A percentile compares a stretch with the other conserved stretches of the same genome.
These are phyloP conservation scores for Phasia obesa DNA, from an alignment of 2,888 invertebrate genomes.

Conservation along the genomic window DNA sequence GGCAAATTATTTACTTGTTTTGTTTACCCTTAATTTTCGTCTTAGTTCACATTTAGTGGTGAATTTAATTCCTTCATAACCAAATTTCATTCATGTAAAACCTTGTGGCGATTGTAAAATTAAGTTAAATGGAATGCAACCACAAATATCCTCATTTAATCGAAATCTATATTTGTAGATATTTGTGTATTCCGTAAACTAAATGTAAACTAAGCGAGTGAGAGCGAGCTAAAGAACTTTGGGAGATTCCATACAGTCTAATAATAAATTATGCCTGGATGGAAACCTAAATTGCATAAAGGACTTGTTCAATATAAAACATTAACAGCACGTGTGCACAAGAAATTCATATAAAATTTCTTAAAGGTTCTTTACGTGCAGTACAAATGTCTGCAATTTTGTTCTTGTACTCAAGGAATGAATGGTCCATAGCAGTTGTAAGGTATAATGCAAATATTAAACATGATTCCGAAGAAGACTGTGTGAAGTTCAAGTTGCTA, in stretches of 20 bases:
- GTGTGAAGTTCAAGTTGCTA: constrained; percentile 28
- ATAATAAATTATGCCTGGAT: constrained; percentile 34
- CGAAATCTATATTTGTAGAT: constrained; percentile 12
- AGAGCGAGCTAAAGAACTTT: background rate
- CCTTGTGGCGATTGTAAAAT: background rate
- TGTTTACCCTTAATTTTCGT: background rate
- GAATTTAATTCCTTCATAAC: background rate
- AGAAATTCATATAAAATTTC: constrained; percentile 19
- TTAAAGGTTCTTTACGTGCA: constrained; percentile 11
- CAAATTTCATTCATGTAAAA: background rate
- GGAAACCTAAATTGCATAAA: constrained; percentile 33
- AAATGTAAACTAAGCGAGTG: background rate
- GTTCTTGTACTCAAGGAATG: background rate
- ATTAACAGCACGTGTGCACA: constrained; percentile 6
- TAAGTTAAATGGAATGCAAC: constrained; percentile 13
- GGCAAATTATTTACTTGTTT: no score
- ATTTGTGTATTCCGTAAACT: constrained; percentile 27
- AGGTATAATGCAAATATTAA: constrained; percentile 43
- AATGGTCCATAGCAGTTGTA: constrained; percentile 37
- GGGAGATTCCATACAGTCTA: background rate
- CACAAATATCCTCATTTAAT: background rate
- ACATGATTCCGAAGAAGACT: constrained; percentile 10
- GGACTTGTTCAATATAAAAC: constrained; percentile 17
- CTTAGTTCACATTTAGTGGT: background rate
- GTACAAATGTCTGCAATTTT: constrained; percentile 6